Conservation (phyloP, 2,797 vertebrate genomes). For the Pogonophryne albipinna region DNA sequence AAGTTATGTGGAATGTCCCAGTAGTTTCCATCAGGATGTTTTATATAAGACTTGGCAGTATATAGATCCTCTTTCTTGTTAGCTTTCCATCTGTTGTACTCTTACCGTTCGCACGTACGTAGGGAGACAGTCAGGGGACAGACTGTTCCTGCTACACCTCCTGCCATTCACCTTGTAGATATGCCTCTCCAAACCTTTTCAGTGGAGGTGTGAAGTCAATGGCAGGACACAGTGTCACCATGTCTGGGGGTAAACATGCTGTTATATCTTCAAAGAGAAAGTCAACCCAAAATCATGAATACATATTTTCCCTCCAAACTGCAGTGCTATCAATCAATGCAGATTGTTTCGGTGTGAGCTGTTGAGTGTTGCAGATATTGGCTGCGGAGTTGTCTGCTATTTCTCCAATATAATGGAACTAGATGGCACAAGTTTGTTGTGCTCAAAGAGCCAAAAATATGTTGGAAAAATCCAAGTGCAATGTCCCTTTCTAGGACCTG, state of each 20-base stretch:
- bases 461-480: too few relatives aligned
- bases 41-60: constrained; percentile 4
- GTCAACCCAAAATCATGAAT: too few relatives aligned
- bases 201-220: constrained; percentile 22
- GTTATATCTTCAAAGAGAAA: neutral
- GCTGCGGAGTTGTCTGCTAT: too few relatives aligned
- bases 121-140: constrained; percentile 37
- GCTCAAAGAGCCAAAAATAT: too few relatives aligned
- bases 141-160: constrained; percentile 35
- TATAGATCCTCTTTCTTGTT: constrained; percentile 16
- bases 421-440: too few relatives aligned
- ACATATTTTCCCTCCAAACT: too few relatives aligned
- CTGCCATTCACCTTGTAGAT: constrained; percentile 21
- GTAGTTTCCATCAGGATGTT: constrained; percentile 3
- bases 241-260: neutral
- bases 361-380: too few relatives aligned
- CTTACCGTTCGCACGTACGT: constrained; percentile 48
- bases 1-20: constrained; percentile 28
- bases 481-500: too few relatives aligned
- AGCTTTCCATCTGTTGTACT: constrained; percentile 51
- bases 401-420: too few relatives aligned
- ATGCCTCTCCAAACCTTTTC: constrained; percentile 19
- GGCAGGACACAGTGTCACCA: neutral
- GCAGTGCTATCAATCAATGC: too few relatives aligned
- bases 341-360: too few relatives aligned